Evolutionary conservation across 2,888 invertebrate species (phyloP), one percentile per base, ranked within the genome.

Genomic region (Psococerastis gibbosa): DNA sequence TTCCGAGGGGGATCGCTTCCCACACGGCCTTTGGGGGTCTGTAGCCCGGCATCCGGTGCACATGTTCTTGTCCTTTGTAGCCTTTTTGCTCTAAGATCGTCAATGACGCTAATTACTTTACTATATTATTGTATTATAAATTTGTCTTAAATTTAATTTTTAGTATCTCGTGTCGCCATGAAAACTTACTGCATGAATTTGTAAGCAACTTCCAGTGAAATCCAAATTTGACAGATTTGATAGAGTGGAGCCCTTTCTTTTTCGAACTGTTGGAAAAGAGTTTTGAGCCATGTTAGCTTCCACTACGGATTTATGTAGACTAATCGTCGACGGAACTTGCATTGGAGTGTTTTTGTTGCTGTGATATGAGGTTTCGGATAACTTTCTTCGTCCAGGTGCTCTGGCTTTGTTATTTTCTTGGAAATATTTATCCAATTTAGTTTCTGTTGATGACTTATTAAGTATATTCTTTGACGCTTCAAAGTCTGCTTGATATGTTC

Each of bases 181-280:
- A 3, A n/a, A 44, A 44, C 51, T 49, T 45, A 51, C 53, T 16
- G 52, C 45, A 27, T 52, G 51, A 6, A 55, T 51, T 34, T 54
- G 53, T 45, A 51, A 47, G 16, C 52, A 48, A 44, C 54, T 55
- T 22, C 53, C 55, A 22, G 51, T 50, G 31, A 53, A 49, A 41
- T 55, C 55, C 22, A 53, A 43, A 35, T 49, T 48, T 1, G 54
- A 54, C 3, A 53, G 51, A 44, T 50, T 51, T 5, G 38, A 38
- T 38, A 38, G 4, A 13, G 38, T 38, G 5, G 38, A 38, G 18
- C 18, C 22, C 20, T 38, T 38, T 15, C 38, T 16, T 15, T 20
- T 15, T 16, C 38, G 16, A 11, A 5, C 8, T 15, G 18, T 5
- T 11, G 6, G 18, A 27, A 9, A 9, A 11, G 6, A 9, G 6